phyloP scores from a whole-genome alignment of 1,140 invertebrate species.

The Heterodera schachtii region DNA sequence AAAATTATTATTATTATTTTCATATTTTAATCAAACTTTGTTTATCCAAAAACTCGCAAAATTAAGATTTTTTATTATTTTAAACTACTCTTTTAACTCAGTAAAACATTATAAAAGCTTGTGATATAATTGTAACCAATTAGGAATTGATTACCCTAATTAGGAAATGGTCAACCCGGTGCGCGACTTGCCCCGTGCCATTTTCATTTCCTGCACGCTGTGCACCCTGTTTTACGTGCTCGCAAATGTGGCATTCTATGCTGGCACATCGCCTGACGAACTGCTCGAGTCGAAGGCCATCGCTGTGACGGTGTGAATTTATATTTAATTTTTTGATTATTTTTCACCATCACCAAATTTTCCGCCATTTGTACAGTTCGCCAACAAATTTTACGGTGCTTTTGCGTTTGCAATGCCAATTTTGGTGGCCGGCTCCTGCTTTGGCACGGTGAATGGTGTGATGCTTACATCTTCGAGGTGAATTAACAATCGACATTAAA shows the following conservation, averaged over 20 bases:
- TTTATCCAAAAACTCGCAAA: too few relatives aligned
- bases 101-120: too few relatives aligned
- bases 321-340: neutral
- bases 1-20: too few relatives aligned
- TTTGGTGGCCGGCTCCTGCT: constrained; percentile 95
- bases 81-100: too few relatives aligned
- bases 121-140: too few relatives aligned
- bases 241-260: constrained; percentile 94
- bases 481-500: neutral
- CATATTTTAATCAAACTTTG: too few relatives aligned
- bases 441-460: constrained; percentile 97
- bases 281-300: constrained; percentile 91
- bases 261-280: constrained; percentile 81
- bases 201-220: constrained; percentile 88
- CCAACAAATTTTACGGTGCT: constrained; percentile 83
- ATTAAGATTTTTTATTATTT: too few relatives aligned
- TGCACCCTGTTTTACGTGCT: constrained; percentile 94
- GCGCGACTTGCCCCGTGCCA: constrained; percentile 90
- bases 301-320: constrained; percentile 73
- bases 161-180: constrained; percentile 91
- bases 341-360: too few relatives aligned
- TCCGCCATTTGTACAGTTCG: too few relatives aligned
- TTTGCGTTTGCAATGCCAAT: constrained; percentile 94
- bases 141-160: too few relatives aligned
- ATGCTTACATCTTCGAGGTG: constrained; percentile 85